Evolutionary conservation across 1,140 invertebrate species (phyloP).

Genomic region (Calosoma granatense): DNA sequence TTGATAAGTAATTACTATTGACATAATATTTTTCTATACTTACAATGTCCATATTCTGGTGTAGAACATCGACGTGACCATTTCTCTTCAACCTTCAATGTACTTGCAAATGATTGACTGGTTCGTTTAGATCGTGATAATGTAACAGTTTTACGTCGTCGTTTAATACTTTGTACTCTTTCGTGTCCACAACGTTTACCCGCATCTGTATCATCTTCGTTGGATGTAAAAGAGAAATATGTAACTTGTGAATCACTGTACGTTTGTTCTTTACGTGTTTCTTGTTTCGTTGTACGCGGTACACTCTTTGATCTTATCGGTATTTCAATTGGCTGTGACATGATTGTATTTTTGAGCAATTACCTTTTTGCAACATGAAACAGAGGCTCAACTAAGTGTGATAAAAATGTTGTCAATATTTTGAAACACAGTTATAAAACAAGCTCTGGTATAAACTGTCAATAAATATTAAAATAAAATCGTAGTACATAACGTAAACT

Average conservation of each 20-base stretch:
- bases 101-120: neutral
- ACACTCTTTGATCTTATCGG: neutral
- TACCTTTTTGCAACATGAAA: neutral
- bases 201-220: neutral
- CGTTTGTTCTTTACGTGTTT: neutral
- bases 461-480: neutral
- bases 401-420: too few species aligned
- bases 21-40: neutral
- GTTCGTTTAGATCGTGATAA: neutral
- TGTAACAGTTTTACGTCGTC: neutral
- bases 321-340: neutral
- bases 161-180: neutral
- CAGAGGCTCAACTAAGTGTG: too few species aligned
- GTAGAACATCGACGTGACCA: neutral
- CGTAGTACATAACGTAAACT: neutral
- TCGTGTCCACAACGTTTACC: too few species aligned
- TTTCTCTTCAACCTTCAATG: neutral
- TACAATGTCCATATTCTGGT: neutral
- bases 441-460: neutral
- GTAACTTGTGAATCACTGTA: slow-evolving; percentile 1
- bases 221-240: neutral
- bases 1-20: neutral
- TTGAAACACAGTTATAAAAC: neutral
- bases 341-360: neutral
- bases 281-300: neutral